These are phyloP conservation scores for Phaethornis superciliosus DNA, from an alignment of 2,113 vertebrate species.

Conservation along the genomic window DNA sequence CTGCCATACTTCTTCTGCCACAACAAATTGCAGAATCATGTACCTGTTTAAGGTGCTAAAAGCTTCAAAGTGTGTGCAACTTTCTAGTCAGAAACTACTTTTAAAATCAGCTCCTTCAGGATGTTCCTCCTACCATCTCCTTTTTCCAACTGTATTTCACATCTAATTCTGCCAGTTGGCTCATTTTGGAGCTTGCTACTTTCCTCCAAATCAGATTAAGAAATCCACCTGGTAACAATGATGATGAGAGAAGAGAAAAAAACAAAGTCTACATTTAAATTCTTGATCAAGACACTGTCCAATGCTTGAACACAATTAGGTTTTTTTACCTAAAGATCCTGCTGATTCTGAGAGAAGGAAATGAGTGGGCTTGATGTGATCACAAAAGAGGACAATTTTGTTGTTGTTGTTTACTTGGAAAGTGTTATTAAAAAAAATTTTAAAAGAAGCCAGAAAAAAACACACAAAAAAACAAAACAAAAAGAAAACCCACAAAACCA, in stretches of 20 bases:
- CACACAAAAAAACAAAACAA: no score
- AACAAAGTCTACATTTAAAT: not conserved
- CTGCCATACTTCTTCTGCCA: not conserved
- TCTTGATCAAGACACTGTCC: not conserved
- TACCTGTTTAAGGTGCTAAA: not conserved
- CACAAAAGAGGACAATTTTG: not conserved
- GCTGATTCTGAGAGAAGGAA: not conserved
- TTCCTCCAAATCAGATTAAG: not conserved
- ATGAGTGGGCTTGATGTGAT: not conserved
- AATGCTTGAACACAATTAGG: not conserved
- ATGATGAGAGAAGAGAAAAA: not conserved
- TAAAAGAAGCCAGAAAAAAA: no score
- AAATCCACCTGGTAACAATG: not conserved
- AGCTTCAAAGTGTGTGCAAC: slow-evolving; percentile 29
- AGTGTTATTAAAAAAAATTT: not conserved
- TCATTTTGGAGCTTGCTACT: not conserved
- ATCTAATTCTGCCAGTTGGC: not conserved
- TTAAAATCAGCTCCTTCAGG: not conserved
- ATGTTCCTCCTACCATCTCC: not conserved
- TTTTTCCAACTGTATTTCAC: not conserved
- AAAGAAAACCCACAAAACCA: not conserved
- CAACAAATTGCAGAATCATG: not conserved
- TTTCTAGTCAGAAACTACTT: slow-evolving; percentile 9
- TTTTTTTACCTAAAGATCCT: not conserved
- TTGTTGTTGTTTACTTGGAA: not conserved